phyloP scores from a whole-genome alignment of 1,140 invertebrate genomes.

The Papilio helenus region DNA sequence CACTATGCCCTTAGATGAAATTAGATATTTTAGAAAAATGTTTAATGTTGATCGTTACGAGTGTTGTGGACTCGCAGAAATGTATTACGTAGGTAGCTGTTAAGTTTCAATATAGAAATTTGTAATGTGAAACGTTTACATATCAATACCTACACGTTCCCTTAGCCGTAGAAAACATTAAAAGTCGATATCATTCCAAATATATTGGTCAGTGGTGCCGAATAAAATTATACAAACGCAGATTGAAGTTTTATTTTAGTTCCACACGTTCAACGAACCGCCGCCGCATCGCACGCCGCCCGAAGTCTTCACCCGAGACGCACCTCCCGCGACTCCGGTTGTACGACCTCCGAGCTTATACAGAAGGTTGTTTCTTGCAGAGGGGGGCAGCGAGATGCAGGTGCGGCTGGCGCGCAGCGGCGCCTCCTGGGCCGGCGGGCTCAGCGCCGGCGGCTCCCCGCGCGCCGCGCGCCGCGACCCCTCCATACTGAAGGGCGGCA shows the following conservation, averaged over 20 bases:
- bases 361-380: constrained; percentile 58
- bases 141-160: constrained; percentile 19
- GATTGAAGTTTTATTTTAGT: constrained; percentile 28
- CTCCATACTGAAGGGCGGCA: constrained; percentile 49
- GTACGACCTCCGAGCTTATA: constrained; percentile 41
- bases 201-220: constrained; percentile 16
- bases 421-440: constrained; percentile 40
- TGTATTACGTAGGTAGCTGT: constrained; percentile 6
- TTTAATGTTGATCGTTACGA: constrained; percentile 1
- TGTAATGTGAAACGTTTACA: constrained; percentile 24
- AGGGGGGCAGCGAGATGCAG: constrained; percentile 59
- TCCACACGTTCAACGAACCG: not conserved
- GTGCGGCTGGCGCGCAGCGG: constrained; percentile 43
- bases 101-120: constrained; percentile 7
- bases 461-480: constrained; percentile 45
- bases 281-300: constrained; percentile 7
- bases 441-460: constrained; percentile 43
- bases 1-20: not conserved
- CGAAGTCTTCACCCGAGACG: not conserved
- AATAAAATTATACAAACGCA: constrained; percentile 26
- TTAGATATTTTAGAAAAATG: not conserved
- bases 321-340: not conserved
- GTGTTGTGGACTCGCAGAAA: not conserved
- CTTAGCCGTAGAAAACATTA: constrained; percentile 8
- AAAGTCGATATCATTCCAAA: constrained; percentile 9